phyloP scores from a whole-genome alignment of 1,140 invertebrate genomes.

The Drosophila mauritiana region DNA sequence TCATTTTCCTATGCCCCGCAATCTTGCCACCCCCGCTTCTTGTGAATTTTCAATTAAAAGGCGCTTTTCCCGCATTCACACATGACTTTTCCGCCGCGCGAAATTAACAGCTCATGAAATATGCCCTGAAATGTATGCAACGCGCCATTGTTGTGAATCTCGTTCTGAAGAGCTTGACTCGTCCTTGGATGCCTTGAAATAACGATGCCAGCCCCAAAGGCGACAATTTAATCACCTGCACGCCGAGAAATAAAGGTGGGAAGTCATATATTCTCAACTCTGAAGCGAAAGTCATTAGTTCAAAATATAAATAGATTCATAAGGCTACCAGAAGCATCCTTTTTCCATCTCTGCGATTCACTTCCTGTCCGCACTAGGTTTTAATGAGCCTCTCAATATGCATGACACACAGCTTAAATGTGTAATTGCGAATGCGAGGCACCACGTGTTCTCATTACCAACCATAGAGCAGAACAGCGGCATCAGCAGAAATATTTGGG shows the following conservation, averaged over 20 bases:
- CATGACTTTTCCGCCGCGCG: constrained; percentile 38
- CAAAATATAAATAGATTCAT: constrained; percentile 41
- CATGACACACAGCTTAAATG: constrained; percentile 79
- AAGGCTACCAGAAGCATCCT: neutral
- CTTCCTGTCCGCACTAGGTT: constrained; percentile 37
- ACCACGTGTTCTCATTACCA: constrained; percentile 61
- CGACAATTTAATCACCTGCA: constrained; percentile 72
- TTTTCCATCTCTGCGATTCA: constrained; percentile 5
- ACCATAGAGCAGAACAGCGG: neutral
- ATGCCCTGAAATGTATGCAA: constrained; percentile 72
- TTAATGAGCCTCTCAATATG: constrained; percentile 82
- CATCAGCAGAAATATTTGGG: constrained; percentile 45
- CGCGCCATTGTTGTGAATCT: constrained; percentile 40
- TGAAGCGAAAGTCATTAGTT: constrained; percentile 35
- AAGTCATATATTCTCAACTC: constrained; percentile 26
- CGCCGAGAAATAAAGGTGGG: constrained; percentile 13
- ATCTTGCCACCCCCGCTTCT: neutral
- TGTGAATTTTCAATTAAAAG: constrained; percentile 82
- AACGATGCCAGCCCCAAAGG: constrained; percentile 41
- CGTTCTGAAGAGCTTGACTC: constrained; percentile 28
- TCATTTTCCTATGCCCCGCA: neutral
- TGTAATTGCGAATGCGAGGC: constrained; percentile 60
- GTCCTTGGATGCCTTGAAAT: constrained; percentile 52
- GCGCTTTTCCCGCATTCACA: constrained; percentile 49
- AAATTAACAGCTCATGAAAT: constrained; percentile 76